Conservation (phyloP, 2,113 vertebrate species). For the Phylloscopus trochiloides region DNA sequence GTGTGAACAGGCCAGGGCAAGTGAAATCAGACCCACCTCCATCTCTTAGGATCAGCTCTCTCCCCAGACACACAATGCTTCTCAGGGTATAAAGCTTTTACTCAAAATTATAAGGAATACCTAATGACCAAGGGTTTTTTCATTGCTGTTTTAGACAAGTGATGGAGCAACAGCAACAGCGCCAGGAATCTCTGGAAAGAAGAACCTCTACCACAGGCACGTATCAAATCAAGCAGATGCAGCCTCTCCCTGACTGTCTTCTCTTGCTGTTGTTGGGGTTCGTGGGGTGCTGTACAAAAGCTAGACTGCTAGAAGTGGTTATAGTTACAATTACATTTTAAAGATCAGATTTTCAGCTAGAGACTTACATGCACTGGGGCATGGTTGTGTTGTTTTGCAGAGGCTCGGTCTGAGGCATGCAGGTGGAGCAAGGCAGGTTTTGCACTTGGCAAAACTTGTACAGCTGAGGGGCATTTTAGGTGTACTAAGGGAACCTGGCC, state of each 20-base stretch:
- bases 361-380: background rate
- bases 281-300: background rate
- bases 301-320: background rate
- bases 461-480: background rate
- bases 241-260: background rate
- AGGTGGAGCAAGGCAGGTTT: background rate
- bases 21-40: background rate
- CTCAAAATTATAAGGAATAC: background rate
- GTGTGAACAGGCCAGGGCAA: background rate
- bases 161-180: conserved; percentile 88
- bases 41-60: background rate
- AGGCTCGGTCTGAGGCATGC: background rate
- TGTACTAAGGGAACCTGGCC: background rate
- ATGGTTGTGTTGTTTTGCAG: background rate
- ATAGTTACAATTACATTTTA: background rate
- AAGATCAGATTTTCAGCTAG: background rate
- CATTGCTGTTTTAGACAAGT: conserved; percentile 82
- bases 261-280: background rate
- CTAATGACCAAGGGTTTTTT: background rate
- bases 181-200: conserved; percentile 92
- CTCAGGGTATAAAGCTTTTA: background rate
- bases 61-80: background rate
- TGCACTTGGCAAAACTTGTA: background rate
- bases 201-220: conserved; percentile 91
- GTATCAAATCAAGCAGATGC: background rate